Base-by-base conservation (phyloP, 2,113 vertebrate species). In the Hippocampus barbouri region DNA sequence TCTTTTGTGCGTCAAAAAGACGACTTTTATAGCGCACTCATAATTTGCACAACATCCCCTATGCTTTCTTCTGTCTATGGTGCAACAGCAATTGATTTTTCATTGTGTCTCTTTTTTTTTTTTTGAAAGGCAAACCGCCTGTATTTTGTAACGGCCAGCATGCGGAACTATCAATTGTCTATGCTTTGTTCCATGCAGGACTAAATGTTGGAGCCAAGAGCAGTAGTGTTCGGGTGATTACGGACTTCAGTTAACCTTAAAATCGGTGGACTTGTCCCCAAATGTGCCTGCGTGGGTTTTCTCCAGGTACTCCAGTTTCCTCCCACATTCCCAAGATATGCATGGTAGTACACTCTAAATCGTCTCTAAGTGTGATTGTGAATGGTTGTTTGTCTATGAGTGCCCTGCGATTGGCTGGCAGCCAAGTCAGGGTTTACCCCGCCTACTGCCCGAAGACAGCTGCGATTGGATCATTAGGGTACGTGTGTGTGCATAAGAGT, bases 71-170 rank as follows among this genome's bases (percentile, higher is more conserved):
- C 76, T 83, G 68, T 77, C 75, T 59, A 59, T 78, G 79, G 69
- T 74, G 72, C 74, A 81, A 83, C 82, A 87, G 84, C 74, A 74
- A 90, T 89, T 91, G 86, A 69, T 84, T 87, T 88, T 91, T 90
- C 73, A 85, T 79, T 69, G 2, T 9, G 5, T 83, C 69, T 64
- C 20, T 20, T 63, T 66, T 49, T 81, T 70, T 30, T 30, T 30
- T 61, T 66, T 34, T 27, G 16, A 23, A 38, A 27, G 23, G 70
- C 70, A 77, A 80, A 82, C 75, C 23, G 79, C 69, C 66, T 23
- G 77, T 78, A 75, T 86, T 89, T 87, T 57, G 21, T 68, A 82
- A 86, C 70, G 83, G 83, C 86, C 82, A 76, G 72, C 73, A 77
- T 75, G 68, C 69, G 53, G 67, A 66, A 63, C 70, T 90, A 91